Evolutionary conservation across 1,140 invertebrate genomes (phyloP).

Genomic region (Portunus trituberculatus): DNA sequence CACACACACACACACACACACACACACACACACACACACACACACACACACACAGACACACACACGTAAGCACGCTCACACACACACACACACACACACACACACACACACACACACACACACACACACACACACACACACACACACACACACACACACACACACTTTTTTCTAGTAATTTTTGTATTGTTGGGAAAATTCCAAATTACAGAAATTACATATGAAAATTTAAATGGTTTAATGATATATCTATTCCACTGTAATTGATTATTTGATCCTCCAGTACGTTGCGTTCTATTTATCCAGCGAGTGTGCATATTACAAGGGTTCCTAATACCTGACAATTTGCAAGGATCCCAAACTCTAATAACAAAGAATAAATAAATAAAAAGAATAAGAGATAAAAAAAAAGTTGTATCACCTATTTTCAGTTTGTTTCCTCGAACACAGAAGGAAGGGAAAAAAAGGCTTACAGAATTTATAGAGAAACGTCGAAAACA

Average conservation of each 20-base stretch:
- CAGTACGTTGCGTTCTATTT: too few species aligned
- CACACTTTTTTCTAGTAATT: not conserved
- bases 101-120: not conserved
- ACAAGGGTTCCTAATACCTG: not conserved
- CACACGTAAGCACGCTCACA: not conserved
- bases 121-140: constrained; percentile 1
- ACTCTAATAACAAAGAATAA: not conserved
- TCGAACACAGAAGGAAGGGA: not conserved
- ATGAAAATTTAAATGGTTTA: too few species aligned
- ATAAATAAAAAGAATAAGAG: not conserved
- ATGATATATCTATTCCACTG: too few species aligned
- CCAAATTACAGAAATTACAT: too few species aligned
- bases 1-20: constrained; percentile 2
- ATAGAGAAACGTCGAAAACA: not conserved
- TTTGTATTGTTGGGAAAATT: too few species aligned
- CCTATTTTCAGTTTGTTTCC: not conserved
- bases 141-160: not conserved
- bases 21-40: not conserved
- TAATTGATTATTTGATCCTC: too few species aligned
- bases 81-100: constrained; percentile 2
- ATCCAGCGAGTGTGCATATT: not conserved
- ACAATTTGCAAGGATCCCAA: not conserved
- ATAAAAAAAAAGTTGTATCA: not conserved
- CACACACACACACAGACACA: constrained; percentile 5
- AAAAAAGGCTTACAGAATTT: not conserved